phyloP scores from a whole-genome alignment of 2,888 invertebrate species.

The Crioceris asparagi region DNA sequence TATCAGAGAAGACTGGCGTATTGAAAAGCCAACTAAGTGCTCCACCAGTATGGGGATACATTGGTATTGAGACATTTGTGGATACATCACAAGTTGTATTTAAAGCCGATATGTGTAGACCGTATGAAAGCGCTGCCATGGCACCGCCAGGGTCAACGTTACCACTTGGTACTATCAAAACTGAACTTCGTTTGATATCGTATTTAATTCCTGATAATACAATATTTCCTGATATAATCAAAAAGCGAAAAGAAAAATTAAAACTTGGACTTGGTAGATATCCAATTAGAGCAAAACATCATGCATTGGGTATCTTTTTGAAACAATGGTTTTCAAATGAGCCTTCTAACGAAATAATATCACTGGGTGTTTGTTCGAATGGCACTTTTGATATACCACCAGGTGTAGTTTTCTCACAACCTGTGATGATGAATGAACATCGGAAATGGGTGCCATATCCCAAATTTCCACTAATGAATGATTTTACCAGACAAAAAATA shows the following conservation, averaged over 20 bases:
- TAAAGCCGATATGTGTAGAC: conserved; percentile 37
- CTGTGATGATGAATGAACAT: conserved; percentile 37
- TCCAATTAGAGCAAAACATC: conserved; percentile 29
- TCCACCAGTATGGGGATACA: conserved; percentile 55
- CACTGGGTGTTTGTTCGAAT: conserved; percentile 45
- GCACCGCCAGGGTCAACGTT: conserved; percentile 41
- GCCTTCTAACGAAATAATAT: conserved; percentile 38
- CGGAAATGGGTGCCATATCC: conserved; percentile 39
- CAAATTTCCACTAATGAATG: conserved; percentile 23
- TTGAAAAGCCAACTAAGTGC: conserved; percentile 43
- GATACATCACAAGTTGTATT: conserved; percentile 46
- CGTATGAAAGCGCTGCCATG: conserved; percentile 35
- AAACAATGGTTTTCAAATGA: conserved; percentile 40
- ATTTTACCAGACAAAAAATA: conserved; percentile 11
- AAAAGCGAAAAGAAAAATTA: not conserved
- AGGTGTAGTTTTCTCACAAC: conserved; percentile 48
- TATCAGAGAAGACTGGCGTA: conserved; percentile 40
- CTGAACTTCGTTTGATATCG: conserved; percentile 45
- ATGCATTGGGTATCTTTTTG: conserved; percentile 40
- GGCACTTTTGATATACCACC: conserved; percentile 46
- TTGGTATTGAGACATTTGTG: conserved; percentile 45
- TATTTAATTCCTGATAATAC: conserved; percentile 32
- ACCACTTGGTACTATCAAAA: conserved; percentile 40
- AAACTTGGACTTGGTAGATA: conserved; percentile 19
- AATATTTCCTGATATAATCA: conserved; percentile 21